Evolutionary conservation across 2,113 vertebrate genomes (phyloP).

Genomic region (Coreoperca whiteheadi): DNA sequence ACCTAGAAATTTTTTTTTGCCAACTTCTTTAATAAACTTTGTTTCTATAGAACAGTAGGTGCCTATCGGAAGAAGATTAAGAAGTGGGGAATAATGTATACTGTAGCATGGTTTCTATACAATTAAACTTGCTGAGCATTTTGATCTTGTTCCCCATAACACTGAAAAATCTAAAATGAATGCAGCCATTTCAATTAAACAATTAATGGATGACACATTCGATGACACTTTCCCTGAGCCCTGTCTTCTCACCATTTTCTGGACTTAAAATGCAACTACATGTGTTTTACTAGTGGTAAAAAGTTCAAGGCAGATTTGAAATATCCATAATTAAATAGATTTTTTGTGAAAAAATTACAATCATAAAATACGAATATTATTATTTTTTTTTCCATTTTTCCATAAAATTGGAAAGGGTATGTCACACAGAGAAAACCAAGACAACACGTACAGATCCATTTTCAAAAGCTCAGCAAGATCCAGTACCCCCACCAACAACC

Average conservation of each 20-base stretch:
- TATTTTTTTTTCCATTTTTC: slow-evolving; percentile 6
- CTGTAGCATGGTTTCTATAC: neutral
- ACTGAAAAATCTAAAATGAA: neutral
- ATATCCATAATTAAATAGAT: neutral
- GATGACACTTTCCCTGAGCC: neutral
- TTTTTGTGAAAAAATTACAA: neutral
- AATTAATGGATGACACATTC: neutral
- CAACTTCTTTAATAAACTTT: neutral
- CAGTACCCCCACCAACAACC: slow-evolving; percentile 15
- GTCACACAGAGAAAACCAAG: slow-evolving; percentile 35
- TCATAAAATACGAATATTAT: too few relatives aligned
- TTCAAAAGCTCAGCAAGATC: slow-evolving; percentile 22
- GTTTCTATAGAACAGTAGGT: neutral
- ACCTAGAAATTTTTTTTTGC: neutral
- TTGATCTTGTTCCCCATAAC: neutral
- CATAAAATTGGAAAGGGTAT: slow-evolving; percentile 18
- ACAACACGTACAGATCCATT: slow-evolving; percentile 27
- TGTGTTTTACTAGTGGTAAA: neutral
- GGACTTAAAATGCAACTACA: neutral
- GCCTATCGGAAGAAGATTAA: neutral
- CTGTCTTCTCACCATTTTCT: neutral
- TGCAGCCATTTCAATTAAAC: neutral
- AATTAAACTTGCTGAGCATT: neutral
- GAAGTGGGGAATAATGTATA: neutral
- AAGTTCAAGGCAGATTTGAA: neutral